phyloP scores from a whole-genome alignment of 2,113 vertebrate species.

The Eretmochelys imbricata region DNA sequence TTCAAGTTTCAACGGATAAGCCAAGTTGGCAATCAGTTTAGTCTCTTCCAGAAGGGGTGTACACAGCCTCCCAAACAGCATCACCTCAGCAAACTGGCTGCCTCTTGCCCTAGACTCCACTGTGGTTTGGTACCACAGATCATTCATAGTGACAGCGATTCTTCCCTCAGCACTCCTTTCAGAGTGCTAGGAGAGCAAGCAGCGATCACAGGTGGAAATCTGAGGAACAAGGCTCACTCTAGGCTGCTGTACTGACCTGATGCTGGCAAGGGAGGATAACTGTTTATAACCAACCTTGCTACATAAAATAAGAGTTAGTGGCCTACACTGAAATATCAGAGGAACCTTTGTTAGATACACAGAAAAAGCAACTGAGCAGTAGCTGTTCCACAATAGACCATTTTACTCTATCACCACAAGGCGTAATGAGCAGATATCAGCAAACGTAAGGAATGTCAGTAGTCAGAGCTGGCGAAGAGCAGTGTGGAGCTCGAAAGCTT shows the following conservation, averaged over 20 bases:
- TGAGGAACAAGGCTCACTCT: neutral
- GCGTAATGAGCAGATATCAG: neutral
- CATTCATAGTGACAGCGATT: neutral
- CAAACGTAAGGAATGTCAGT: neutral
- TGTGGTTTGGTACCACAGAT: neutral
- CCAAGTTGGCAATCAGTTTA: neutral
- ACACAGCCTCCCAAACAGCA: rapidly evolving
- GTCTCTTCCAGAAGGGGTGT: neutral
- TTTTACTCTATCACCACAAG: neutral
- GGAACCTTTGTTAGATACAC: neutral
- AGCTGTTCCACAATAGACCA: neutral
- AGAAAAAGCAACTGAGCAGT: conserved; percentile 16
- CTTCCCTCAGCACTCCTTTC: neutral
- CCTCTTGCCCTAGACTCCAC: neutral
- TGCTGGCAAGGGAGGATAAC: neutral
- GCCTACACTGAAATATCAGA: conserved; percentile 18
- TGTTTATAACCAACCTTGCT: neutral
- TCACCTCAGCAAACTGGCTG: neutral
- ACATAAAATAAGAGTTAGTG: conserved; percentile 47
- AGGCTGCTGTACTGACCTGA: neutral
- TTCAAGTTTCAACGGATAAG: neutral
- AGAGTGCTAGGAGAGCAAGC: neutral
- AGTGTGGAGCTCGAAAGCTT: no score
- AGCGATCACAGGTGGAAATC: neutral
- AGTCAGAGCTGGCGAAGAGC: no score